These are phyloP conservation scores for Steinernema scapterisci DNA, from an alignment of 2,888 invertebrate species.

Conservation along the genomic window DNA sequence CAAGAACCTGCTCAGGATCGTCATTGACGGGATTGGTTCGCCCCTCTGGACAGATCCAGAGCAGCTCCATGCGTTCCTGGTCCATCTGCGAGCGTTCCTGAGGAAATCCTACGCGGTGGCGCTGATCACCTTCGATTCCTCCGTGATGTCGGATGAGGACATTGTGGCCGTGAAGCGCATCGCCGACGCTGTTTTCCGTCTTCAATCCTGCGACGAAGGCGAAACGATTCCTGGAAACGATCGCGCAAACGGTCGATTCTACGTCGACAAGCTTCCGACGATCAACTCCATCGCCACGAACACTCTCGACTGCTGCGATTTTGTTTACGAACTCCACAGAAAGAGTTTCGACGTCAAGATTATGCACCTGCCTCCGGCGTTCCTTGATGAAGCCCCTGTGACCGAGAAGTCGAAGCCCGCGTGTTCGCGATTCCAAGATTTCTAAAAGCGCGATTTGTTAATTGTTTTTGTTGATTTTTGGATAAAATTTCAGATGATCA, in stretches of 20 bases:
- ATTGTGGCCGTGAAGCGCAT: background rate
- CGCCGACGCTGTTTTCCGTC: slow-evolving; percentile 33
- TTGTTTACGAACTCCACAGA: slow-evolving; percentile 39
- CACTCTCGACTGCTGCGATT: slow-evolving; percentile 40
- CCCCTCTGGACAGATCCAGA: slow-evolving; percentile 37
- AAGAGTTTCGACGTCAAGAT: slow-evolving; percentile 39
- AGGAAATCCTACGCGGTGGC: slow-evolving; percentile 9
- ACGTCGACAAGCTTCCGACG: slow-evolving; percentile 40
- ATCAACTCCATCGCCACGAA: slow-evolving; percentile 38
- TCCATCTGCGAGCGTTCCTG: slow-evolving; percentile 31
- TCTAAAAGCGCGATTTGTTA: background rate
- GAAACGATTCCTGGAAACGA: slow-evolving; percentile 34
- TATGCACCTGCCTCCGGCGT: slow-evolving; percentile 41
- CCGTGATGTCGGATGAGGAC: slow-evolving; percentile 19
- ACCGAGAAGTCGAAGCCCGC: slow-evolving; percentile 9
- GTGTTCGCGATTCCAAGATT: slow-evolving; percentile 34
- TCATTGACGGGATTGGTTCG: slow-evolving; percentile 37
- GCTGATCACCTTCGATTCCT: slow-evolving; percentile 34
- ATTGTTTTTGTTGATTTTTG: slow-evolving; percentile 38
- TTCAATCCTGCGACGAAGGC: slow-evolving; percentile 33
- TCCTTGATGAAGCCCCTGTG: slow-evolving; percentile 17
- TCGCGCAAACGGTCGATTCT: slow-evolving; percentile 38
- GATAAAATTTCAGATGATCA: slow-evolving; percentile 31
- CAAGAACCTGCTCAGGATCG: slow-evolving; percentile 36
- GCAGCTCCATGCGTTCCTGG: slow-evolving; percentile 29